These are phyloP conservation scores for Ceyx erithaca DNA, from an alignment of 2,797 vertebrate genomes.

Conservation along the genomic window DNA sequence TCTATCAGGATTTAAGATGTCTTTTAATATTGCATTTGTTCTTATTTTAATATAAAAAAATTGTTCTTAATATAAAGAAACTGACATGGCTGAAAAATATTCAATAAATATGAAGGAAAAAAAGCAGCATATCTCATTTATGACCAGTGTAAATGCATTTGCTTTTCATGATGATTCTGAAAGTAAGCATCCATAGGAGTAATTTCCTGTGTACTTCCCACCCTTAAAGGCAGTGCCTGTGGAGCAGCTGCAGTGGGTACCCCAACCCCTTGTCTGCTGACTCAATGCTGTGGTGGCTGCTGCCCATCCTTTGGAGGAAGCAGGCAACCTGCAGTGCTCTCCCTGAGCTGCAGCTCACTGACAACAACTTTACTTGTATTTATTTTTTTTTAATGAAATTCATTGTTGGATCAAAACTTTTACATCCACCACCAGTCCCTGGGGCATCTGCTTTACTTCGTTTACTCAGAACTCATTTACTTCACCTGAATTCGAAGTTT, in stretches of 20 bases:
- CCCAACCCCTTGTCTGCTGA: neutral
- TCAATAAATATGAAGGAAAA: neutral
- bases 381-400: neutral
- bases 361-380: neutral
- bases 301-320: neutral
- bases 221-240: neutral
- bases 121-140: neutral
- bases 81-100: neutral
- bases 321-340: accelerated
- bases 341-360: neutral
- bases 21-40: neutral
- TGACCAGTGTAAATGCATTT: neutral
- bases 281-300: neutral
- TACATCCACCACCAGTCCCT: neutral
- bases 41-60: neutral
- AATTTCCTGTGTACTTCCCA: accelerated
- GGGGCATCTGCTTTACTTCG: neutral
- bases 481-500: neutral
- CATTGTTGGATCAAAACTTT: neutral
- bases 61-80: neutral
- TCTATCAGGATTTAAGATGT: neutral
- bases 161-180: neutral
- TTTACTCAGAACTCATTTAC: neutral
- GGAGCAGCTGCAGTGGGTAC: neutral
- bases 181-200: neutral